Evolutionary conservation across 2,888 invertebrate species (phyloP), one percentile per base, ranked within the genome.

Genomic region (Agonum fuliginosum): DNA sequence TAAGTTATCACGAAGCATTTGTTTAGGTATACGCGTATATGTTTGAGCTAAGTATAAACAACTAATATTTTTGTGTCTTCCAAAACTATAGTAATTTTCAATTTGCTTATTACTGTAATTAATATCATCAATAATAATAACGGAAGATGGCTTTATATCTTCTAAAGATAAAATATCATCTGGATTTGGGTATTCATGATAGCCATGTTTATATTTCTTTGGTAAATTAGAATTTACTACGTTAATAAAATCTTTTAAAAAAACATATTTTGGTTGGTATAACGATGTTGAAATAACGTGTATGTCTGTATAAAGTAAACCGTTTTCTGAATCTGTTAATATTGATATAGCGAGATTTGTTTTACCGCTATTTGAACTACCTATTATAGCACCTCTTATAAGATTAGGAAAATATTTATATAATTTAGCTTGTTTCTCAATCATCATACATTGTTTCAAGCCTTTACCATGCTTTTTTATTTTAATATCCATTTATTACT

Each of bases 41-140:
- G 82, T 83, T 79, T 85, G 85, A 78, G 81, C 81, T 19, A 85
- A 79, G 79, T 83, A 86, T 65, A 84, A 84, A 67, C 81, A 79
- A 78, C 84, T 84, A n/a, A 85, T 80, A 37, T 80, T 24, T 17
- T 80, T 81, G 80, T 84, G 84, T 22, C 84, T 79, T 5, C 83
- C 82, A 81, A 79, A 83, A 80, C 82, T 80, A 77, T 83, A 85
- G 78, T 82, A 84, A 5, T 79, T 78, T 78, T 81, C 78, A 10
- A 85, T 81, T 30, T 80, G 81, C 22, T 81, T 78, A 75, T 83
- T 82, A 48, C 82, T 82, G 24, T 83, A 83, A 62, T 83, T 84
- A 17, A 82, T 81, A 17, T 85, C 82, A 81, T 86, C 84, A n/a
- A n/a, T n/a, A n/a, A n/a, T n/a, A n/a, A 80, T 85, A 84, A 78